Evolutionary conservation across 2,113 vertebrate genomes (phyloP).

Genomic region (Brachirus orientalis): DNA sequence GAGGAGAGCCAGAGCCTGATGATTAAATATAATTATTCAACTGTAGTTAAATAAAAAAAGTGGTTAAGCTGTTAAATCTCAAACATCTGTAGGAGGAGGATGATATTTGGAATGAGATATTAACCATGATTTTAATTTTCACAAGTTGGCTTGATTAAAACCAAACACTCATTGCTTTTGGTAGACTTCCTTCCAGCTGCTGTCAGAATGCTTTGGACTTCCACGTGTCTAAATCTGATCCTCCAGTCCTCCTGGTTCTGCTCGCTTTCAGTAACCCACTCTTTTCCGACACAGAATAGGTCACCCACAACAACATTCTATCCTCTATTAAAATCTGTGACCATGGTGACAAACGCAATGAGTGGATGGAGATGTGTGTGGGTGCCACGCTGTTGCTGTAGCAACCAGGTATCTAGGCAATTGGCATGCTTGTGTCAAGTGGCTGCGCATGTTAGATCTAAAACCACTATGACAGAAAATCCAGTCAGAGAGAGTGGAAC

Average conservation of each 20-base stretch:
- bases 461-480: background rate
- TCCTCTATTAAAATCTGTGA: conserved; percentile 37
- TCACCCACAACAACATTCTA: conserved; percentile 23
- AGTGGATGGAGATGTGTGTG: conserved; percentile 53
- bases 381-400: conserved; percentile 45
- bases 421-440: conserved; percentile 40
- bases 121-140: too few species aligned
- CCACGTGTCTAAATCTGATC: background rate
- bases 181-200: too few species aligned
- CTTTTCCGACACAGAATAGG: conserved; percentile 16
- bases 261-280: conserved; percentile 1
- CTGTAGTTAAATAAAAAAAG: too few species aligned
- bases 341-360: conserved; percentile 56
- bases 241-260: background rate
- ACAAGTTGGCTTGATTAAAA: too few species aligned
- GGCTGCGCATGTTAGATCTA: conserved; percentile 7
- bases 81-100: too few species aligned
- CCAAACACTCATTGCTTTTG: too few species aligned
- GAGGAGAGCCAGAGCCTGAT: too few species aligned
- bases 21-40: too few species aligned
- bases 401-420: conserved; percentile 61
- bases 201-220: background rate
- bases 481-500: background rate
- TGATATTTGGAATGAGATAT: too few species aligned
- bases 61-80: too few species aligned